phyloP scores from a whole-genome alignment of 2,113 vertebrate species.

The Lagenorhynchus albirostris region DNA sequence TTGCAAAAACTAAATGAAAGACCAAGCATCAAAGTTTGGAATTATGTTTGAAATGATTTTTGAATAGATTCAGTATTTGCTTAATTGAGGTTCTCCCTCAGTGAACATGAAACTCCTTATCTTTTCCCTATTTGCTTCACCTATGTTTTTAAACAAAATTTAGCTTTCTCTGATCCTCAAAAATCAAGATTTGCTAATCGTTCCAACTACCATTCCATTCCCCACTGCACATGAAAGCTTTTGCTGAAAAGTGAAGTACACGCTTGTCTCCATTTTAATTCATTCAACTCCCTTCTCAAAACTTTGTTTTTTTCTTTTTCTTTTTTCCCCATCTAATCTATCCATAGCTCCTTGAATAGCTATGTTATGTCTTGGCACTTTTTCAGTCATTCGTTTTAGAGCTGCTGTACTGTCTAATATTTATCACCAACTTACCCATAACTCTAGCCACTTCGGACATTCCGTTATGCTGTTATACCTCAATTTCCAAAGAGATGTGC shows the following conservation, averaged over 20 bases:
- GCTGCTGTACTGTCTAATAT: not conserved
- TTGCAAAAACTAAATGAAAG: constrained; percentile 16
- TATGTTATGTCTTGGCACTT: not conserved
- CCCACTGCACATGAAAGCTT: not conserved
- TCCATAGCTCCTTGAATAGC: not conserved
- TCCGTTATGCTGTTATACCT: not conserved
- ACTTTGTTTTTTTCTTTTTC: not conserved
- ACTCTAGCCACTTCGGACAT: not conserved
- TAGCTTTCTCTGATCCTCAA: constrained; percentile 18
- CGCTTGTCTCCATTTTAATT: not conserved
- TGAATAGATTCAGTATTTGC: constrained; percentile 35
- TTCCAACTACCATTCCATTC: not conserved
- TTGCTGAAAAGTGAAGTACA: not conserved
- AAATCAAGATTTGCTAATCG: not conserved
- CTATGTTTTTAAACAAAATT: constrained; percentile 7
- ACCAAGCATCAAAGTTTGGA: not conserved
- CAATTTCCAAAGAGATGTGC: not conserved
- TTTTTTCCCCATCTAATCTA: not conserved
- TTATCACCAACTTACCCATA: not conserved
- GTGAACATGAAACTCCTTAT: not conserved
- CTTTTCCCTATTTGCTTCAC: not conserved
- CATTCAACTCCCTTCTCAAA: not conserved
- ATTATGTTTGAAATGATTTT: constrained; percentile 20
- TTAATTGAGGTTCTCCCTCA: constrained; percentile 25
- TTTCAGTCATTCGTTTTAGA: not conserved